phyloP scores from a whole-genome alignment of 2,113 vertebrate genomes.

The Labeo catla region DNA sequence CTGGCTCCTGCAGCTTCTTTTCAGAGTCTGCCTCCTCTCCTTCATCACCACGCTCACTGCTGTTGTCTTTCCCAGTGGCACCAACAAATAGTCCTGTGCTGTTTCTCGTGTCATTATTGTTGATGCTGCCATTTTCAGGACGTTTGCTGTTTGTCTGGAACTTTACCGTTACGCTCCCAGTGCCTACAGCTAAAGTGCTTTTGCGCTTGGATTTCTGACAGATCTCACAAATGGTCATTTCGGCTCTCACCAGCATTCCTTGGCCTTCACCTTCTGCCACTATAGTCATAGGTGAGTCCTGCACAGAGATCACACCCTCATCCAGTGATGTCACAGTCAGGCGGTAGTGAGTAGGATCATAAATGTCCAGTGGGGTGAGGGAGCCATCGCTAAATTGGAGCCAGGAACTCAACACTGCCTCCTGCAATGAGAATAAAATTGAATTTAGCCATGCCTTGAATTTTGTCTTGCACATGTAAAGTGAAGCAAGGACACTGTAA shows the following conservation, averaged over 20 bases:
- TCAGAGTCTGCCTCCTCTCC: conserved; percentile 66
- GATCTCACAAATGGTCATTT: conserved; percentile 86
- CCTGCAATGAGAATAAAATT: conserved; percentile 67
- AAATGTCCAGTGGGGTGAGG: conserved; percentile 88
- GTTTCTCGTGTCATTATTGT: conserved; percentile 48
- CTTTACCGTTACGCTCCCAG: conserved; percentile 82
- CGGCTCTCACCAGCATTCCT: conserved; percentile 83
- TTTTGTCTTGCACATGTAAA: too few species aligned
- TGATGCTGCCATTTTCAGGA: conserved; percentile 66
- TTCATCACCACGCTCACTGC: conserved; percentile 63
- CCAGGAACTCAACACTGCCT: conserved; percentile 90
- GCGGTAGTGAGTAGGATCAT: conserved; percentile 83
- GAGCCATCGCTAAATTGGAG: conserved; percentile 92
- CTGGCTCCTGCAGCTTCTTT: conserved; percentile 62
- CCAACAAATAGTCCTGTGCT: conserved; percentile 1
- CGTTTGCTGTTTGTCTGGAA: conserved; percentile 75
- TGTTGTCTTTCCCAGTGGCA: conserved; percentile 61
- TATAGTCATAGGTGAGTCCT: conserved; percentile 75
- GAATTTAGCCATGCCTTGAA: neutral
- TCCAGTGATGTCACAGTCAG: conserved; percentile 84
- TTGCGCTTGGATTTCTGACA: conserved; percentile 93
- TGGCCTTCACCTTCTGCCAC: conserved; percentile 86
- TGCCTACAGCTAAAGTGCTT: conserved; percentile 85
- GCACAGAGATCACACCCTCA: conserved; percentile 84
- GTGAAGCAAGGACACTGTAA: too few species aligned